phyloP scores from a whole-genome alignment of 2,113 vertebrate species.

The Opisthocomus hoazin region DNA sequence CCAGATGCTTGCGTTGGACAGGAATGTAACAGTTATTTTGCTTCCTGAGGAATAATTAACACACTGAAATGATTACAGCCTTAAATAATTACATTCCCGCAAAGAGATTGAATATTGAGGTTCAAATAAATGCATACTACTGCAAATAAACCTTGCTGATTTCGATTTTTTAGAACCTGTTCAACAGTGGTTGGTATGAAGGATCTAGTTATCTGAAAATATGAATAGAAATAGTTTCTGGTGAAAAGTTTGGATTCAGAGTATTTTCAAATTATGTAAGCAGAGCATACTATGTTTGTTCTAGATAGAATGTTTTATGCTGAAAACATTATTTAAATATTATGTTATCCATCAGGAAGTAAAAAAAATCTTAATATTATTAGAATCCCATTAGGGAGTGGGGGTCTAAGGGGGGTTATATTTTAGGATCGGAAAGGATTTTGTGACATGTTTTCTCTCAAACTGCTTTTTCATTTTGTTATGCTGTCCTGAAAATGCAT shows the following conservation, averaged over 20 bases:
- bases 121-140: background rate
- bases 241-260: background rate
- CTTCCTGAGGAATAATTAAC: background rate
- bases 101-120: background rate
- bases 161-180: background rate
- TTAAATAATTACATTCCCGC: background rate
- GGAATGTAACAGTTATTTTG: background rate
- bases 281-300: background rate
- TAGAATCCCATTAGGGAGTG: background rate
- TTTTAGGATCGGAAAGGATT: background rate
- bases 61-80: background rate
- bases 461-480: background rate
- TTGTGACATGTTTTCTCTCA: background rate
- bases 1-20: background rate
- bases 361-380: background rate
- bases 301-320: background rate
- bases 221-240: background rate
- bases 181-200: background rate
- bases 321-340: background rate
- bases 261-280: background rate
- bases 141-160: background rate
- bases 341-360: background rate
- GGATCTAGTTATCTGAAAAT: background rate
- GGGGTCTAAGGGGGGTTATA: background rate
- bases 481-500: background rate